A percentile compares a stretch with the other conserved stretches of the same genome.
These are phyloP conservation scores for Acrobasis repandana DNA, from an alignment of 2,888 invertebrate genomes.

Conservation along the genomic window DNA sequence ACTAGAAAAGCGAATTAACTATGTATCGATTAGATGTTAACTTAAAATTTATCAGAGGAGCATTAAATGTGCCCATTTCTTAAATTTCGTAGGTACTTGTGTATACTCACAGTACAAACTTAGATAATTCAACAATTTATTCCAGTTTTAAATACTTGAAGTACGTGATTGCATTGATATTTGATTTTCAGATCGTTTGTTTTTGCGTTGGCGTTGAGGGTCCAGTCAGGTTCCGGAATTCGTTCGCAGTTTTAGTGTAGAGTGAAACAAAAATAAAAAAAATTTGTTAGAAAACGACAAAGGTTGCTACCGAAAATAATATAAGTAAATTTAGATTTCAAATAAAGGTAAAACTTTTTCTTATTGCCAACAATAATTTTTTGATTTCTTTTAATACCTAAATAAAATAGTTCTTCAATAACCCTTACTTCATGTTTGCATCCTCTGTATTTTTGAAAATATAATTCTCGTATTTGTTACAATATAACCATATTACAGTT, in stretches of 20 bases:
- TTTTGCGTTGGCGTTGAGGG: conserved; percentile 52
- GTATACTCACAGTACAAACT: background rate
- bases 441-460: background rate
- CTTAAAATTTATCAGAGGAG: background rate
- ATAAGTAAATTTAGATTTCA: background rate
- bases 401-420: background rate
- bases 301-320: background rate
- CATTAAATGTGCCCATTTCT: background rate
- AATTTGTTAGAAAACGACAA: background rate
- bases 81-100: background rate
- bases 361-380: background rate
- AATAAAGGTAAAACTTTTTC: background rate
- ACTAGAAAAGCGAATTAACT: no score
- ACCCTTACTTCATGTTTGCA: background rate
- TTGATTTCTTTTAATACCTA: background rate
- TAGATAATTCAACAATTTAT: background rate
- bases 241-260: conserved; percentile 1
- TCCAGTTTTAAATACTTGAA: conserved; percentile 4
- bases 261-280: conserved; percentile 1
- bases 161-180: conserved; percentile 52
- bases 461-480: background rate
- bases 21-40: no score
- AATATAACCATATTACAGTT: background rate
- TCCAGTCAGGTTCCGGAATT: conserved; percentile 44
- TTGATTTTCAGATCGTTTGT: conserved; percentile 63